Evolutionary conservation across 2,797 vertebrate species (phyloP).

Genomic region (Micropoecilia bifurca): DNA sequence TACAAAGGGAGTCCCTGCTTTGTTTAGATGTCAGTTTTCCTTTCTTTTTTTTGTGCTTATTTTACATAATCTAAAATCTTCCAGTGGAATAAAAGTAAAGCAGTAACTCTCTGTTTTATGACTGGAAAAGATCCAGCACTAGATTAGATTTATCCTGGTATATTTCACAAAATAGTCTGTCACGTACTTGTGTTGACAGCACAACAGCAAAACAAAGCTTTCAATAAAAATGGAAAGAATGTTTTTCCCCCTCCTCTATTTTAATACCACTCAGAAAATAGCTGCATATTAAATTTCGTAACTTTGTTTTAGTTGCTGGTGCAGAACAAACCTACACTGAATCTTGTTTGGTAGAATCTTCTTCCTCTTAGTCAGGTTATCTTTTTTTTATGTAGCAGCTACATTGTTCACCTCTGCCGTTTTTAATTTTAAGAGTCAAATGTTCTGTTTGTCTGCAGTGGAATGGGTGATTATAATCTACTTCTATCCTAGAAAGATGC

Average conservation of each 20-base stretch:
- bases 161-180: not conserved
- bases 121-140: not conserved
- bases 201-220: not conserved
- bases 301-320: not conserved
- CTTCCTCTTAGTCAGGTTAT: not conserved
- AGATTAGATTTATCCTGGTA: not conserved
- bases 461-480: not conserved
- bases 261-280: not conserved
- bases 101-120: not conserved
- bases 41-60: no score
- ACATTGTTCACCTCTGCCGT: not conserved
- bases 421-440: not conserved
- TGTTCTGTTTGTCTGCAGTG: not conserved
- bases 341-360: not conserved
- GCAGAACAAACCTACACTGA: not conserved
- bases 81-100: not conserved
- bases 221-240: not conserved
- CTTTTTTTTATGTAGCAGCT: not conserved
- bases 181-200: not conserved
- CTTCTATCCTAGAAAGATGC: not conserved
- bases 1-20: not conserved
- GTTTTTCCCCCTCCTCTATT: not conserved
- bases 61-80: not conserved
- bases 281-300: not conserved
- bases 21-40: not conserved